These are phyloP conservation scores for Galeopsomyia nigrocyanea DNA, from an alignment of 2,888 invertebrate species.

Conservation along the genomic window DNA sequence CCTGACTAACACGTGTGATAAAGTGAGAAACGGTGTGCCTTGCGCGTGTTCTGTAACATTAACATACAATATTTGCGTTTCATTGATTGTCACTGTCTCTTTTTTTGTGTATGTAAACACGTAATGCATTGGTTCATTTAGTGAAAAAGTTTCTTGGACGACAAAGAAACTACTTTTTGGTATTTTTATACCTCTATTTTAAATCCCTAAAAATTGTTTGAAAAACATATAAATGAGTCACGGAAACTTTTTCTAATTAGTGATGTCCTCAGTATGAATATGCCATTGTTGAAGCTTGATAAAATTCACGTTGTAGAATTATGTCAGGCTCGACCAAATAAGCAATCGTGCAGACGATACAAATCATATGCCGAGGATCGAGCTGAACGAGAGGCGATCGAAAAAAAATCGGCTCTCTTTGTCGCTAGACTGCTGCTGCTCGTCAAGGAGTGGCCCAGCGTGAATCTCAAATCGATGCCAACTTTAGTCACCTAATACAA, in stretches of 20 bases:
- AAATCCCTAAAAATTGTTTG: not conserved
- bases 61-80: slow-evolving; percentile 43
- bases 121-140: not conserved
- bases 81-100: slow-evolving; percentile 37
- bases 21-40: slow-evolving; percentile 63
- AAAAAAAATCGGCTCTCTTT: slow-evolving; percentile 47
- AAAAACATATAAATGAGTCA: slow-evolving; percentile 17
- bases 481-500: not conserved
- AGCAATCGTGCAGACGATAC: slow-evolving; percentile 60
- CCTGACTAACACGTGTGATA: slow-evolving; percentile 64
- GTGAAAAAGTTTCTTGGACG: slow-evolving; percentile 46
- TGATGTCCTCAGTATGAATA: slow-evolving; percentile 50
- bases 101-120: slow-evolving; percentile 32
- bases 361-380: slow-evolving; percentile 25
- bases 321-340: slow-evolving; percentile 64
- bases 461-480: slow-evolving; percentile 7
- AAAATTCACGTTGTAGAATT: slow-evolving; percentile 60
- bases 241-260: slow-evolving; percentile 42
- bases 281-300: slow-evolving; percentile 60
- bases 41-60: slow-evolving; percentile 62
- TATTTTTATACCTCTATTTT: slow-evolving; percentile 19
- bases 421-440: slow-evolving; percentile 47
- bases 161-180: not conserved
- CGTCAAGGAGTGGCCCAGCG: slow-evolving; percentile 34
- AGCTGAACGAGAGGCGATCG: slow-evolving; percentile 28